Evolutionary conservation across 2,797 vertebrate species (phyloP).

Genomic region (Enteromius anoplus): DNA sequence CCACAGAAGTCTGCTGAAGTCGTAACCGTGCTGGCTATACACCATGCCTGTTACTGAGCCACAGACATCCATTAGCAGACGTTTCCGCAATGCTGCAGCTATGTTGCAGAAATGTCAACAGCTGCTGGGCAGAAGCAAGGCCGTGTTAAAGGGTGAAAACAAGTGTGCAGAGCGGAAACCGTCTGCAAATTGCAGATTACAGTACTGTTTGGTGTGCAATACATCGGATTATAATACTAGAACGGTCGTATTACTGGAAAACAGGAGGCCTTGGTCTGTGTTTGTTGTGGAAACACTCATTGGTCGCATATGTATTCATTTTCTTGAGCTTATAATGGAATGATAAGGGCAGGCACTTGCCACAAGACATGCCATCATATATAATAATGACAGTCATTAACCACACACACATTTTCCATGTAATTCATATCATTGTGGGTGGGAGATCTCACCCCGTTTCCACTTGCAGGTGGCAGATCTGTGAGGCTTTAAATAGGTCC

Average conservation of each 20-base stretch:
- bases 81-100: constrained; percentile 37
- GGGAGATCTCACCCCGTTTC: constrained; percentile 34
- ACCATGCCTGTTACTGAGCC: constrained; percentile 41
- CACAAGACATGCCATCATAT: constrained; percentile 37
- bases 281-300: constrained; percentile 30
- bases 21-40: background rate
- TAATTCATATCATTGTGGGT: constrained; percentile 50
- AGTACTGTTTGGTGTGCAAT: constrained; percentile 3
- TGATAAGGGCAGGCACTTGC: constrained; percentile 33
- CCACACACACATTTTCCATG: constrained; percentile 42
- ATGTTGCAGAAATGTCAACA: constrained; percentile 50
- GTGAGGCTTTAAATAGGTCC: constrained; percentile 51
- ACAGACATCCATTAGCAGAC: constrained; percentile 43
- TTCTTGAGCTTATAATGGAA: constrained; percentile 42
- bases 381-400: constrained; percentile 48
- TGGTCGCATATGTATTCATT: constrained; percentile 8
- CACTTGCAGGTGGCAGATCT: constrained; percentile 47
- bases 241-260: background rate
- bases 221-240: constrained; percentile 4
- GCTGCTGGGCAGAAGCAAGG: constrained; percentile 37
- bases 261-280: background rate
- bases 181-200: constrained; percentile 26
- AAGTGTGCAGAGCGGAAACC: constrained; percentile 10
- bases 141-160: constrained; percentile 38
- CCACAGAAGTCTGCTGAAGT: constrained; percentile 38